Conservation (phyloP, 2,113 vertebrate genomes). For the Azemiops feae region DNA sequence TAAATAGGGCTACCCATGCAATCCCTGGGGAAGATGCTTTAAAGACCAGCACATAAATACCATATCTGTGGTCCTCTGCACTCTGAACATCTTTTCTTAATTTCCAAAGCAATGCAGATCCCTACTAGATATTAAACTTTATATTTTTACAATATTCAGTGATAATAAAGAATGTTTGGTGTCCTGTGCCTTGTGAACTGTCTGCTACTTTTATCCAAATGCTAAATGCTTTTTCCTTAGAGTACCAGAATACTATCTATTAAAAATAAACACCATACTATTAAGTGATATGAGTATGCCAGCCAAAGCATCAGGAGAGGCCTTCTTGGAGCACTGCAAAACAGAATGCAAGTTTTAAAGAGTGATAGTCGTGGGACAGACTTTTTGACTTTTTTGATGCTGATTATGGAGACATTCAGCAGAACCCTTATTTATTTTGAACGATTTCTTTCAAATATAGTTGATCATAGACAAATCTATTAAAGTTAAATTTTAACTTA, state of each 20-base stretch:
- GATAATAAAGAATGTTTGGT: background rate
- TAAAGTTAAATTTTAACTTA: background rate
- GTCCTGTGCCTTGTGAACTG: background rate
- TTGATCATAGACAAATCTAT: background rate
- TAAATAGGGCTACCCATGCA: background rate
- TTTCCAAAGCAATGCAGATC: background rate
- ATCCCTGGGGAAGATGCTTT: background rate
- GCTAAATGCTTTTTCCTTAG: background rate
- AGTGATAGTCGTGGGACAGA: background rate
- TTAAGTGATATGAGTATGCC: background rate
- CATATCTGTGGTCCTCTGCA: background rate
- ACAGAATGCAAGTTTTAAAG: background rate
- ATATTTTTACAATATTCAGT: background rate
- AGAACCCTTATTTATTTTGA: background rate
- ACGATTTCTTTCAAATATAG: background rate
- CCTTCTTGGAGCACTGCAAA: conserved; percentile 55
- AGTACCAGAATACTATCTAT: background rate
- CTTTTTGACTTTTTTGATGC: background rate
- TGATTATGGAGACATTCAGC: background rate
- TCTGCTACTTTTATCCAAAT: background rate
- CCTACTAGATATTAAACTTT: background rate
- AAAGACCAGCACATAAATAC: background rate
- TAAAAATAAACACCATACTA: background rate
- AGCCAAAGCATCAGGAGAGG: background rate
- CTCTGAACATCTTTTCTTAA: background rate